A percentile compares a stretch with the other conserved stretches of the same genome.
These are phyloP conservation scores for Cariama cristata DNA, from an alignment of 2,113 vertebrate genomes.

Conservation along the genomic window DNA sequence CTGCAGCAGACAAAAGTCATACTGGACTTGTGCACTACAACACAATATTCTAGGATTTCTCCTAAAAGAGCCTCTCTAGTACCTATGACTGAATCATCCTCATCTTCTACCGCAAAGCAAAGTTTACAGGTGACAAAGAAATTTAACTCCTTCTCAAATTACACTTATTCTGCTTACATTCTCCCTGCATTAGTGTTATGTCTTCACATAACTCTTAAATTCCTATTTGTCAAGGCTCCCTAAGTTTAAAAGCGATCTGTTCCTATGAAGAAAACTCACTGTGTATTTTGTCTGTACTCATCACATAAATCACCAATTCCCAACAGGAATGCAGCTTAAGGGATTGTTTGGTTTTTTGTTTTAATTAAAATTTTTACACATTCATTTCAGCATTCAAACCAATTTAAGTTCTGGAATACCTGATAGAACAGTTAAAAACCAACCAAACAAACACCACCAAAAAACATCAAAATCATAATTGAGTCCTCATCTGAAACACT, in stretches of 20 bases:
- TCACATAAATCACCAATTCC: background rate
- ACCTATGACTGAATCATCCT: background rate
- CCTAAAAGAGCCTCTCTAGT: background rate
- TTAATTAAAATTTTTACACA: background rate
- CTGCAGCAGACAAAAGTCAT: background rate
- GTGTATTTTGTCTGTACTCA: background rate
- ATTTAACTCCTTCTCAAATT: background rate
- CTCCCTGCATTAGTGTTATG: background rate
- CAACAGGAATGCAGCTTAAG: background rate
- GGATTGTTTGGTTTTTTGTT: background rate
- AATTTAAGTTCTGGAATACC: background rate
- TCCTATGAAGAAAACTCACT: background rate
- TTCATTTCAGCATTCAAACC: background rate
- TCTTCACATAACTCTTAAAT: background rate
- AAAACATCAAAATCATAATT: background rate
- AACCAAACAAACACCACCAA: background rate
- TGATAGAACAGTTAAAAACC: background rate
- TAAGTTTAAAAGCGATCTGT: background rate
- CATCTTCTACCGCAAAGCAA: background rate
- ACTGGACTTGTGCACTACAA: background rate
- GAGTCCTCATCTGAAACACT: background rate
- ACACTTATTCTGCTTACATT: background rate
- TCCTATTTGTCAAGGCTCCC: background rate
- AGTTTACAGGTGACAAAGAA: background rate
- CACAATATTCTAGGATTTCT: background rate